These are phyloP conservation scores for Stenolophus ochropezus DNA, from an alignment of 2,888 invertebrate species.

Conservation along the genomic window DNA sequence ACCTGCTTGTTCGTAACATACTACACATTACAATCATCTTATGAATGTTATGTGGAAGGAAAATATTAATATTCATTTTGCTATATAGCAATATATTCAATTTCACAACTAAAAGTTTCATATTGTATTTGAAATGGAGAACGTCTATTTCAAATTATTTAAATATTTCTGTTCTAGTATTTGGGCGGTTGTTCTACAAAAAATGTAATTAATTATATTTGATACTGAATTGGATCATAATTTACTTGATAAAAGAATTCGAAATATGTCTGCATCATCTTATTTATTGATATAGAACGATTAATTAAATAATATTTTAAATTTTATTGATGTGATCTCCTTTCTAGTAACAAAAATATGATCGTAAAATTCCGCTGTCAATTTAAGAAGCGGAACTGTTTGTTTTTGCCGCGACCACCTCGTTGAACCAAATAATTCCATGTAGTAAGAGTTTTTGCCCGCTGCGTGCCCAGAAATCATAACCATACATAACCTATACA, in stretches of 20 bases:
- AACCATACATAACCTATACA: conserved; percentile 20
- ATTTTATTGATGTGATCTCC: not conserved
- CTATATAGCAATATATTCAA: too few species aligned
- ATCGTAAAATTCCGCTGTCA: conserved; percentile 10
- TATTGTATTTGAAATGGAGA: too few species aligned
- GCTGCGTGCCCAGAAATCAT: conserved; percentile 32
- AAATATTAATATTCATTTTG: too few species aligned
- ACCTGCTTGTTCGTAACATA: too few species aligned
- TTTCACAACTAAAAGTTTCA: too few species aligned
- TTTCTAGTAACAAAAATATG: not conserved
- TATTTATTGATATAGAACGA: not conserved
- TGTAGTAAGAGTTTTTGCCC: conserved; percentile 3
- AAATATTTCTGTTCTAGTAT: too few species aligned
- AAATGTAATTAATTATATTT: too few species aligned
- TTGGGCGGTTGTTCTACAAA: too few species aligned
- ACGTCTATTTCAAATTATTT: too few species aligned
- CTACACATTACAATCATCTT: too few species aligned
- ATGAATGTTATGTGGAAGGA: too few species aligned
- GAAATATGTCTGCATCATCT: not conserved
- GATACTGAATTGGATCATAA: too few species aligned
- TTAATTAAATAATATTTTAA: not conserved
- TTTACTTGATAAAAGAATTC: not conserved
- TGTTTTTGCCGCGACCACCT: conserved; percentile 9
- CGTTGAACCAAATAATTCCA: conserved; percentile 22
- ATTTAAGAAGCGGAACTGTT: not conserved